These are phyloP conservation scores for Lepidostoma basale DNA, from an alignment of 1,140 invertebrate genomes.

Conservation along the genomic window DNA sequence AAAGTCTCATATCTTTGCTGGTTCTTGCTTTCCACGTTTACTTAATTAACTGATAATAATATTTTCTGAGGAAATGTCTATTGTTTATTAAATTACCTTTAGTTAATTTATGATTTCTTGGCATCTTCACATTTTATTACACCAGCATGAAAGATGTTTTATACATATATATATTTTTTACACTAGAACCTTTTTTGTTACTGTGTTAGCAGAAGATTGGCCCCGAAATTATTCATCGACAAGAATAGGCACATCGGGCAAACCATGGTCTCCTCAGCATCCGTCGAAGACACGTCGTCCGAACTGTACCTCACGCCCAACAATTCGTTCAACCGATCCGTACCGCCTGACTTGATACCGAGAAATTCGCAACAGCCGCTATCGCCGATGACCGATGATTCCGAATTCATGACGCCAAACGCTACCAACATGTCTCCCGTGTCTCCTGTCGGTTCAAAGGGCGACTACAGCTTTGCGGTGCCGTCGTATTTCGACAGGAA, in stretches of 20 bases:
- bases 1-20: too few species aligned
- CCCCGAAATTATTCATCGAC: conserved; percentile 41
- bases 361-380: conserved; percentile 41
- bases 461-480: conserved; percentile 51
- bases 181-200: conserved; percentile 23
- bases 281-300: conserved; percentile 48
- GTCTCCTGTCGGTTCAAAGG: conserved; percentile 32
- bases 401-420: conserved; percentile 53
- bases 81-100: too few species aligned
- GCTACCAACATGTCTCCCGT: conserved; percentile 46
- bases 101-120: too few species aligned
- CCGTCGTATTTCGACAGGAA: conserved; percentile 59
- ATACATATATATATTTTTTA: too few species aligned
- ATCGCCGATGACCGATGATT: conserved; percentile 49
- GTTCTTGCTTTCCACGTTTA: too few species aligned
- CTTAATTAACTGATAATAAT: too few species aligned
- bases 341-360: conserved; percentile 53
- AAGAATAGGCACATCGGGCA: conserved; percentile 14
- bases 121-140: too few species aligned
- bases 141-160: too few species aligned
- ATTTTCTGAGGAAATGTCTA: too few species aligned
- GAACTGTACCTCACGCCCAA: conserved; percentile 53
- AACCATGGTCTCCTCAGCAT: neutral
- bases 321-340: conserved; percentile 48
- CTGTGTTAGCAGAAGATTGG: conserved; percentile 37